Evolutionary conservation across 2,888 invertebrate genomes (phyloP), one percentile per base, ranked within the genome.

Genomic region (Leptinotarsa tumamoca): DNA sequence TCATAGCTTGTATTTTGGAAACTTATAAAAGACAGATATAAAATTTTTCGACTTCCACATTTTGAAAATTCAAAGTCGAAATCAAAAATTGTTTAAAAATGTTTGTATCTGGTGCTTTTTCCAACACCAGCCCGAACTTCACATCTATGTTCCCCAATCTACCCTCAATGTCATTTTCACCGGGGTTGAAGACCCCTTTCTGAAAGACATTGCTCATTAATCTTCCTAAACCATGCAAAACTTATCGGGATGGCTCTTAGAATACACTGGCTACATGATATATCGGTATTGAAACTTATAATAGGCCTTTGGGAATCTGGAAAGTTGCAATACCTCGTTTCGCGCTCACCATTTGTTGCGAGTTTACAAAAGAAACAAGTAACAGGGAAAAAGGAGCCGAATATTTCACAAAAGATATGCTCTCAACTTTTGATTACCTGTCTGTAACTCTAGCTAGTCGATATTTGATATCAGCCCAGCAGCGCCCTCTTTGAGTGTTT

Each of bases 151-250:
- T 61, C 51, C 71, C 49, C 52, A 71, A 68, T 68, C 75, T 72
- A 71, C 68, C 61, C 23, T 23, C 18, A 15, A 58, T 63, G 63
- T 63, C 63, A 43, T 63, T 43, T 63, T 43, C 63, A 63, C 63
- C 43, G 68, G 68, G n/a, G 71, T 33, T 56, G 71, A 33, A 71
- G 50, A 67, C 73, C 66, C 52, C 56, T 80, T 79, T 82, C 80
- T 86, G 85, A 86, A 87, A 87, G 87, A 87, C 87, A 86, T 83
- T 84, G 84, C 86, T 87, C 87, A 88, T 88, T 88, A 87, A 88
- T 88, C 87, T 87, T 87, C 86, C 85, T 87, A 87, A 87, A 87
- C 87, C 88, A 87, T 87, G 87, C 87, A 87, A 87, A 87, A 87
- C 86, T 87, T 87, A 87, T 87, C 87, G 85, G 83, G 80, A 78